Base-by-base conservation (phyloP, 2,888 invertebrate genomes). In the Lycaena phlaeas region DNA sequence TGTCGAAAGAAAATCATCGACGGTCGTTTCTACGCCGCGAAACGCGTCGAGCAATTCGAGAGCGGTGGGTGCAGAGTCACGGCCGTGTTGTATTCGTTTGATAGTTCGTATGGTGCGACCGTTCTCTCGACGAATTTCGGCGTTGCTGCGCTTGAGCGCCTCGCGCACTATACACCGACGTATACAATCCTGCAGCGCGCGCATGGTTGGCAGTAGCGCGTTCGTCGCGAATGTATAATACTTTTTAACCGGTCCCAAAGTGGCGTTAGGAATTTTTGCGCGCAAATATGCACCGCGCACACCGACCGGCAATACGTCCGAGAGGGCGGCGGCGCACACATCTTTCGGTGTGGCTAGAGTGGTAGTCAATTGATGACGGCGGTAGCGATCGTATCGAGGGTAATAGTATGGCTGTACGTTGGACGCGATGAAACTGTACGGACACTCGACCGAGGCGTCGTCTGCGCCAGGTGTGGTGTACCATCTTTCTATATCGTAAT, bases 201-300 rank as follows among this genome's bases (percentile, higher is more conserved):
- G 30, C 30, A 14, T 30, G 14, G 30, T 30, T 14, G 30, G 15
- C 30, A 14, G 10, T 11, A 34, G 12, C 11, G 22, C 34, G 34
- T 34, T 22, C 34, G 34, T 12, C 11, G 34, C 11, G 5, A 34
- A 34, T 7, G 34, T 4, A 12, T 6, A 34, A 18, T 12, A 34
- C 12, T 22, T 34, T 34, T 34, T 34, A 10, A 34, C 34, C 6
- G 34, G 34, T 11, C 34, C 34, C 34, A 34, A 22, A n/a, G 18
- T 34, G 34, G 34, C 34, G 18, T 34, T 34, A 18, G 34, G 34
- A 4, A 34, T n/a, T 34, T 34, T 34, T 4, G 34, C 34, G n/a
- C 18, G 34, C 18, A 34, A 18, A 18, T 18, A 34, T 18, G 34
- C 18, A 18, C 34, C 34, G 11, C 34, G 18, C 18, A 34, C 34